Conservation (phyloP, 2,113 vertebrate species). For the Herpetotheres cachinnans region DNA sequence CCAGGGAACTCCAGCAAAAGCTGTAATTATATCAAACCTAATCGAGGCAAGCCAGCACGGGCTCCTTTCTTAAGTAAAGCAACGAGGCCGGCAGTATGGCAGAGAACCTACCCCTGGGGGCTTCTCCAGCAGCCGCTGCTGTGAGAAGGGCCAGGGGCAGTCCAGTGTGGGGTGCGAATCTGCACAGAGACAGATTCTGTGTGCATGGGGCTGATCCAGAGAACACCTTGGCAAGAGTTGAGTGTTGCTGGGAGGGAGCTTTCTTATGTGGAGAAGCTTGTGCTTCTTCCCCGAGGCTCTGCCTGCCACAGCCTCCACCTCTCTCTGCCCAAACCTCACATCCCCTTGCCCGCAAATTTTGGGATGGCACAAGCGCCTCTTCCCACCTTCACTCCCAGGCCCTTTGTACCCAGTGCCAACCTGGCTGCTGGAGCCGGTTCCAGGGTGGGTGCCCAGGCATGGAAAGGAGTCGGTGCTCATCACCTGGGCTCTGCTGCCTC, state of each 20-base stretch:
- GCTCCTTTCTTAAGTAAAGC: neutral
- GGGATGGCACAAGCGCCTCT: neutral
- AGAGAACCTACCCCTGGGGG: neutral
- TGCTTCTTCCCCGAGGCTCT: neutral
- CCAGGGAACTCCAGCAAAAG: neutral
- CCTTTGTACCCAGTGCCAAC: neutral
- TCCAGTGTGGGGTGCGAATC: neutral
- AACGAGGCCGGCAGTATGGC: neutral
- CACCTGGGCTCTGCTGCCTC: slow-evolving; percentile 16
- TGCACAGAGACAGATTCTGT: neutral
- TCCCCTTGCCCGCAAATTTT: neutral
- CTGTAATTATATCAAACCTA: slow-evolving; percentile 7
- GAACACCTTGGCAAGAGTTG: neutral
- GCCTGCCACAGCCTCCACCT: neutral
- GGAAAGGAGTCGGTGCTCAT: neutral
- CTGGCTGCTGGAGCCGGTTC: neutral
- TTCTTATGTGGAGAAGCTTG: neutral
- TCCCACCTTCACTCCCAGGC: neutral
- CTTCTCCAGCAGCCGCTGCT: neutral
- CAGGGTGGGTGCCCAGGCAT: neutral
- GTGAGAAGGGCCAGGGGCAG: neutral
- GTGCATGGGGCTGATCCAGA: neutral
- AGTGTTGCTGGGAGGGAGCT: neutral
- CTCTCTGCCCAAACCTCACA: neutral
- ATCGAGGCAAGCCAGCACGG: neutral